Percentiles rank a stretch among this genome's conserved stretches.
Conservation (phyloP, 2,888 invertebrate species). For the Pantelozetes paolii region DNA sequence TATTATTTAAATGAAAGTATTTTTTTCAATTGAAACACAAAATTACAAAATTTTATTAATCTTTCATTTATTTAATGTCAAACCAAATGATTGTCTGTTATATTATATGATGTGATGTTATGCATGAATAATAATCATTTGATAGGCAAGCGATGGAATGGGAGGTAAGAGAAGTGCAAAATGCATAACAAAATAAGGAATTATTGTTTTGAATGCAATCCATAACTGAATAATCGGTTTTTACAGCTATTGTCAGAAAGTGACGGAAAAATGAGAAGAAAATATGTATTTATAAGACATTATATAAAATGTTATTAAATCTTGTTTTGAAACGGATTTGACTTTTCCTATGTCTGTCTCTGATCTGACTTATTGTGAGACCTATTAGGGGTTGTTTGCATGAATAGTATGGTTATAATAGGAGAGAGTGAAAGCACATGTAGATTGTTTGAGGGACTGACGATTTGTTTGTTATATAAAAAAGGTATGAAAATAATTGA, state of each 20-base stretch:
- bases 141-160: not conserved
- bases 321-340: not conserved
- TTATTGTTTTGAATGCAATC: not conserved
- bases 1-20: no score
- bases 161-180: no score
- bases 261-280: not conserved
- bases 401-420: not conserved
- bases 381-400: conserved; percentile 5
- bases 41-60: no score
- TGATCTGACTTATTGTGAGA: not conserved
- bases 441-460: not conserved
- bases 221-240: not conserved
- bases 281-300: no score
- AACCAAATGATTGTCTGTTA: no score
- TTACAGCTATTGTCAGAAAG: not conserved
- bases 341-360: no score
- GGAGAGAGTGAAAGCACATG: no score
- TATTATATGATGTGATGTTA: not conserved
- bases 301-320: no score
- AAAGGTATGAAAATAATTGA: conserved; percentile 7
- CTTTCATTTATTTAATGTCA: no score
- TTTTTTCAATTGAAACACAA: no score
- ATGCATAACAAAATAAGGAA: not conserved
- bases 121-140: conserved; percentile 2
- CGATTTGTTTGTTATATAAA: conserved; percentile 8